Evolutionary conservation across 2,888 invertebrate genomes (phyloP).

Genomic region (Masnerella sp.): DNA sequence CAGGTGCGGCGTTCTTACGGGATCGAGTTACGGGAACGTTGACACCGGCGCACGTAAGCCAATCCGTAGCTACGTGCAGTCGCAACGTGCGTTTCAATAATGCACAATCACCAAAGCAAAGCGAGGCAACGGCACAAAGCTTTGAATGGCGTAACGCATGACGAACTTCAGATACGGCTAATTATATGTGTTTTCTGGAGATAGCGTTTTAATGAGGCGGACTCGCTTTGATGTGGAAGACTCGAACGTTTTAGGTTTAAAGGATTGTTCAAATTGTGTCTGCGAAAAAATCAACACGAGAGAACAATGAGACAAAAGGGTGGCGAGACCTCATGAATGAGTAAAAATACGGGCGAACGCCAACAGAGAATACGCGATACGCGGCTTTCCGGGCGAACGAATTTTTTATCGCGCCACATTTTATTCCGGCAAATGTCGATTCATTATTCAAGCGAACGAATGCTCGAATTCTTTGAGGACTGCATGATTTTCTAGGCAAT

Average conservation of each 20-base stretch:
- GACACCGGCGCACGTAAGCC: conserved; percentile 38
- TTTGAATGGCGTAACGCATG: conserved; percentile 47
- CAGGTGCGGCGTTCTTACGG: conserved; percentile 42
- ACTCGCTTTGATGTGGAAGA: conserved; percentile 40
- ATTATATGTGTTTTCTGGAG: conserved; percentile 44
- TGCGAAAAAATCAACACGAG: conserved; percentile 22
- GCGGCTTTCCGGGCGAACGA: not conserved
- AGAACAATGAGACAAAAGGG: conserved; percentile 36
- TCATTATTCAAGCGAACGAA: not conserved
- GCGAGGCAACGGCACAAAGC: conserved; percentile 47
- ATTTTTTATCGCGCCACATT: conserved; percentile 10
- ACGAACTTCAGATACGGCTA: conserved; percentile 42
- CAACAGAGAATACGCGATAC: conserved; percentile 5
- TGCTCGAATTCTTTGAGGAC: no score
- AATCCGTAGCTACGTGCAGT: conserved; percentile 38
- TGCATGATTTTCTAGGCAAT: no score
- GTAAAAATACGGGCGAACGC: conserved; percentile 22
- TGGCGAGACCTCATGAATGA: conserved; percentile 22
- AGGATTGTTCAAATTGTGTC: conserved; percentile 33
- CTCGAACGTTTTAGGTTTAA: conserved; percentile 34
- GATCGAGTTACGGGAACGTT: conserved; percentile 25
- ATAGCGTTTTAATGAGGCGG: conserved; percentile 45
- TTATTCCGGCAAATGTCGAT: not conserved
- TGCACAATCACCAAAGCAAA: conserved; percentile 51
- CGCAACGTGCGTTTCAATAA: conserved; percentile 45